Percentiles rank a stretch among this genome's conserved stretches.
Evolutionary conservation across 2,888 invertebrate genomes (phyloP).

Genomic region (Palloptera scutellata): DNA sequence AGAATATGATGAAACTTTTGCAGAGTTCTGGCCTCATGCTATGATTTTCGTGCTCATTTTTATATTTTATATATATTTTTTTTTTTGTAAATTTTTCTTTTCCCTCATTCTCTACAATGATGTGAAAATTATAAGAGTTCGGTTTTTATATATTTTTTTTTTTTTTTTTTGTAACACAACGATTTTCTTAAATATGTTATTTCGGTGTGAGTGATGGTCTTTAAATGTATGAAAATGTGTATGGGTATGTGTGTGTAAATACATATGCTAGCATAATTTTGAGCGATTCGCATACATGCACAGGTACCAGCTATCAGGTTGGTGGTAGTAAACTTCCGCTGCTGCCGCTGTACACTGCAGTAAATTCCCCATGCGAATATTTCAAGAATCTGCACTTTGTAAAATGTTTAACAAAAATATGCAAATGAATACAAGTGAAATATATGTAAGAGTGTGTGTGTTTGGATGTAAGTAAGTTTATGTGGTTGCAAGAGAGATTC

Average conservation of each 20-base stretch:
- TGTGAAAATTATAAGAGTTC: neutral
- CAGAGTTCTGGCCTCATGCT: neutral
- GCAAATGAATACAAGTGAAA: conserved; percentile 3
- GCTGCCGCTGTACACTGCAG: neutral
- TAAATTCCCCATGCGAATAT: conserved; percentile 1
- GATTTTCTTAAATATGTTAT: neutral
- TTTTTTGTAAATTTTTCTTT: neutral
- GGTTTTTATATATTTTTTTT: neutral
- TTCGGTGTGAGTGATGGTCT: neutral
- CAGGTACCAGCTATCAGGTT: too few relatives aligned
- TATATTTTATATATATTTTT: too few relatives aligned
- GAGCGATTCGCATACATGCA: neutral
- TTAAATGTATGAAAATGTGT: neutral
- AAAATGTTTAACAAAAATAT: conserved; percentile 7
- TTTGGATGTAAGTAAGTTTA: neutral
- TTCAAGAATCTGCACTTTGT: conserved; percentile 5
- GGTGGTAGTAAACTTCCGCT: too few relatives aligned
- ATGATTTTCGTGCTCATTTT: too few relatives aligned
- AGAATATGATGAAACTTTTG: neutral
- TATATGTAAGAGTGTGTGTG: neutral
- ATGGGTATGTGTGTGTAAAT: neutral
- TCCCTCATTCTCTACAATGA: neutral
- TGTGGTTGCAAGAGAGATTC: neutral
- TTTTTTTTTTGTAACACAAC: neutral
- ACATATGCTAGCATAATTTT: neutral